Base-by-base conservation (phyloP, 2,888 invertebrate species). In the Cephus runcator region DNA sequence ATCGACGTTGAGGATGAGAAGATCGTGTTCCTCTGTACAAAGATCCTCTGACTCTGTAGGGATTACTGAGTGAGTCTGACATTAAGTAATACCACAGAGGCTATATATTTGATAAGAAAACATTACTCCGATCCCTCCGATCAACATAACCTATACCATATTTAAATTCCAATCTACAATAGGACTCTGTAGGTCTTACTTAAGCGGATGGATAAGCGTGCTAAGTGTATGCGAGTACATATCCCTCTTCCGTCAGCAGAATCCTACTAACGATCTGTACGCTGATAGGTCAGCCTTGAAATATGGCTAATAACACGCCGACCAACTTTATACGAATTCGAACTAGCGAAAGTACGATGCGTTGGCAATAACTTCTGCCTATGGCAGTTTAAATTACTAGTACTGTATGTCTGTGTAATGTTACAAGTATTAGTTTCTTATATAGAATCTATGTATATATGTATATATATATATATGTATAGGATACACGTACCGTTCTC, bases 151-250 rank as follows among this genome's bases (percentile, higher is more conserved):
- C 56, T 56, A 56, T 23, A 23, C 23, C 9, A 23, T 56, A 56
- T 23, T 56, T 23, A 56, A 56, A 56, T 56, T 56, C 9, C 56
- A 56, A 56, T 23, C 6, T 56, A 23, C 56, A 56, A 1, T 56
- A 56, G 23, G 56, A 56, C 9, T 23, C 23, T 23, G 23, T 56
- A 71, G 73, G 71, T 77, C 81, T 87, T 87, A 80, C 86, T 79
- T 83, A 85, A 87, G 87, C 89, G 89, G 89, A 89, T 89, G 86
- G 86, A 87, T 85, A 88, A 89, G 88, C 88, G 88, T 90, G 88
- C 86, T 87, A 89, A 89, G 85, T 82, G 87, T 88, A 88, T 88
- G 87, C 88, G 86, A 80, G 81, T 86, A 88, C 84, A 84, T 81
- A 23, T 56, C 83, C 76, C 77, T 84, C 85, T 87, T 87, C 88